Evolutionary conservation across 1,140 invertebrate genomes (phyloP), one percentile per base, ranked within the genome.

Genomic region (Camponotus pennsylvanicus): DNA sequence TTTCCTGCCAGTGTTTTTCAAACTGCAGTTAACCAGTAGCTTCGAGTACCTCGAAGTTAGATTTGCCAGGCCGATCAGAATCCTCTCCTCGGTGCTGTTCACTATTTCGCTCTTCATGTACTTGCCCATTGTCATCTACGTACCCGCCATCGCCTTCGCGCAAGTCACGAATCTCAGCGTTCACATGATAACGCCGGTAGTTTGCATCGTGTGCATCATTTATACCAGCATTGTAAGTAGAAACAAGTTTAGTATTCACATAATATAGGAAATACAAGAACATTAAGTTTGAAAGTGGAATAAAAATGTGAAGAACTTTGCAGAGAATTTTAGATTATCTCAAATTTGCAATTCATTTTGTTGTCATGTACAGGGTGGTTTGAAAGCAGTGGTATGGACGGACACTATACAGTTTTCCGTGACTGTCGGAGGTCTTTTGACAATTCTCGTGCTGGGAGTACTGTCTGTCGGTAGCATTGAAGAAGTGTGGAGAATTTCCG

Each of bases 31-130:
- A 2, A 97, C 97, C 27, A 98, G 97, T 76, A 96, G 96, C 70
- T 98, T 97, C 92, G 97, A 98, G 96, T 98, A 98, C 92, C 94
- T 98, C 52, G 96, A 97, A 78, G 82, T 96, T 7, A 94, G 97
- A 45, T 98, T 97, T 92, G 94, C 96, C 71, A 95, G 95, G 75
- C 92, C 95, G 0, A 96, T 97, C 4, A 93, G 97, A 64, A 93
- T 95, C 3, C 89, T 97, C 9, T 96, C 96, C 0, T 97, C 97
- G 0, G 94, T 96, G 52, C 95, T 97, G 59, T 97, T 96, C 92
- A 96, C 96, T 1, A 93, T 97, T 13, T 96, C 96, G 77, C 95
- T 88, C 94, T 94, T 90, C 92, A 95, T 86, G 88, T 93, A 96
- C 63, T 87, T 96, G 27, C 96, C 96, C 0, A 96, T 97, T 6